Evolutionary conservation across 2,888 invertebrate species (phyloP), one percentile per base, ranked within the genome.

Genomic region (Calameuta idolon): DNA sequence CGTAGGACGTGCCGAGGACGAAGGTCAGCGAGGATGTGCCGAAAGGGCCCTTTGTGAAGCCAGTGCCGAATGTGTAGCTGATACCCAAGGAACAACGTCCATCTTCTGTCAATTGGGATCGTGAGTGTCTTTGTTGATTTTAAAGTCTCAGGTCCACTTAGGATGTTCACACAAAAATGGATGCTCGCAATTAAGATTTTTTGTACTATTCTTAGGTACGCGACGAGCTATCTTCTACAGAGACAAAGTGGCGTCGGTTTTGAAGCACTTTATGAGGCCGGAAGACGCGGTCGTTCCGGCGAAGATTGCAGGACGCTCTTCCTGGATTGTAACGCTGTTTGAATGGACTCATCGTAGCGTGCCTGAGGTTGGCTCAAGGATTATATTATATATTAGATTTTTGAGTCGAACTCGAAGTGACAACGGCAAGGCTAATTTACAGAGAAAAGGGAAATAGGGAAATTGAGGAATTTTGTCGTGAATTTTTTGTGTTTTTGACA

Each of bases 31-130:
- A 92, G 96, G 96, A 89, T 97, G 96, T 91, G 94, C 90, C 35
- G 91, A 91, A 71, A 85, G 91, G n/a, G 91, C 90, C 3, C 90
- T 98, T 84, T 98, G 98, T 90, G 97, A 98, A 87, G 98, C 98
- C 34, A 97, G 97, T 92, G 95, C 94, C 76, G 97, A 98, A 88
- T 98, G 98, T 91, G 94, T 96, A 37, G 93, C 94, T 75, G 97
- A 97, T 90, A 95, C 92, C 93, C 96, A 92, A 94, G 95, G 93
- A 80, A 91, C 92, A 73, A 92, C 93, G 35, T 96, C 96, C 87
- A 95, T 98, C 86, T 97, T 97, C 94, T 98, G 98, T 89, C 97
- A 98, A 92, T 94, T 98, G 87, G 97, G 97, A 95, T 96, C 97
- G 97, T 98, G 93, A 96, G 97, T 95, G 15, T 31, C 23, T 71